These are phyloP conservation scores for Platycnemis pennipes DNA, from an alignment of 2,888 invertebrate genomes.

Conservation along the genomic window DNA sequence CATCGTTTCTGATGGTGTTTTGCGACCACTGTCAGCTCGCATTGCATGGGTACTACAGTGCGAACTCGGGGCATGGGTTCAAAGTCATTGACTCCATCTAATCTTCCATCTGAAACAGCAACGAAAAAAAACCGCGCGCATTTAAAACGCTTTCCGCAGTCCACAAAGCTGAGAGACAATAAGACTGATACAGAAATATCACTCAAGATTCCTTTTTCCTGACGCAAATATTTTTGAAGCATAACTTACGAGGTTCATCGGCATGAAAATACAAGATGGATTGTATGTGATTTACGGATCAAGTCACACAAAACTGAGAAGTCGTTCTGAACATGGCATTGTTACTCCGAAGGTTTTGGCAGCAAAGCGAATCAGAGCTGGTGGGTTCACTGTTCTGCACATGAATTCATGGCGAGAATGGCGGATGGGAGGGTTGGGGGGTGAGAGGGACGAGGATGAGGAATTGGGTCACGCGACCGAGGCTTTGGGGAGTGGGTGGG, in stretches of 20 bases:
- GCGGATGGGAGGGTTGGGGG: neutral
- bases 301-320: neutral
- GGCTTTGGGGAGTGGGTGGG: neutral
- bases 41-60: no score
- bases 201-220: neutral
- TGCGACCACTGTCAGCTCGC: no score
- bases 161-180: neutral
- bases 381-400: neutral
- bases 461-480: slow-evolving; percentile 28
- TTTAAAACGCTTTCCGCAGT: neutral
- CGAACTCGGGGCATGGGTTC: no score
- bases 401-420: neutral
- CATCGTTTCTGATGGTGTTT: no score
- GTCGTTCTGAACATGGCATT: neutral
- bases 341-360: neutral
- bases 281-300: no score
- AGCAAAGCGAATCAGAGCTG: neutral
- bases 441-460: neutral
- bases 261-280: neutral
- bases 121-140: no score
- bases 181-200: neutral
- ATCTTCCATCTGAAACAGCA: no score
- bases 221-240: neutral
- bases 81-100: no score
- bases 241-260: neutral